Conservation (phyloP, 2,888 invertebrate species). For the Perizoma affinitatum region DNA sequence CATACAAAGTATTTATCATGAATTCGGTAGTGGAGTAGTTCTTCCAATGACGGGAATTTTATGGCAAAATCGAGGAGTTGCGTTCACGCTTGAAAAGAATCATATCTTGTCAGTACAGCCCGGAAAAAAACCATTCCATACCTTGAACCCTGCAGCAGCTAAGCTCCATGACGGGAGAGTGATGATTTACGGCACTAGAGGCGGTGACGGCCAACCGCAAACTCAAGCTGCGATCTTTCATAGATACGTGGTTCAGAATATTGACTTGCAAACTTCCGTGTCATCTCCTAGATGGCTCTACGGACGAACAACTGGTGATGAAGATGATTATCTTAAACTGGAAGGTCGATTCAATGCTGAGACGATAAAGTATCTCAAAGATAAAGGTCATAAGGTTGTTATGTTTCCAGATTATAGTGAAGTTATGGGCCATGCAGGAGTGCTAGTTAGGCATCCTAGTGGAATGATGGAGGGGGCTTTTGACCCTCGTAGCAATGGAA, state of each 20-base stretch:
- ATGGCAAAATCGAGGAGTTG: conserved; percentile 71
- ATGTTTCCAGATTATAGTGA: conserved; percentile 56
- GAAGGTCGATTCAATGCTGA: conserved; percentile 64
- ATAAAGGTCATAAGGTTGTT: conserved; percentile 60
- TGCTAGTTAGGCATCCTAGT: conserved; percentile 62
- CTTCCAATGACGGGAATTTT: conserved; percentile 72
- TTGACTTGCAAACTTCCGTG: conserved; percentile 59
- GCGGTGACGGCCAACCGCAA: conserved; percentile 75
- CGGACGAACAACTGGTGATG: conserved; percentile 52
- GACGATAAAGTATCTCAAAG: conserved; percentile 59
- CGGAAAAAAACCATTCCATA: conserved; percentile 74
- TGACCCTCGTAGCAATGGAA: conserved; percentile 69
- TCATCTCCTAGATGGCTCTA: conserved; percentile 70
- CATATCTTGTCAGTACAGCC: conserved; percentile 61
- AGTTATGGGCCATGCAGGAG: conserved; percentile 66
- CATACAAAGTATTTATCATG: conserved; percentile 70
- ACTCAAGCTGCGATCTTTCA: conserved; percentile 76
- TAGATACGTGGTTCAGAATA: conserved; percentile 67
- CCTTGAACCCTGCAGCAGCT: conserved; percentile 71
- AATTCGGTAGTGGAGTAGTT: conserved; percentile 68
- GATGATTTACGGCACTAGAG: conserved; percentile 71
- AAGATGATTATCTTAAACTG: conserved; percentile 50
- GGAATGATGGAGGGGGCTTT: conserved; percentile 72
- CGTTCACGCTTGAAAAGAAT: conserved; percentile 58
- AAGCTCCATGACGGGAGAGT: conserved; percentile 68